Evolutionary conservation across 2,888 invertebrate genomes (phyloP), one percentile per base, ranked within the genome.

Genomic region (Caenorhabditis auriculariae): DNA sequence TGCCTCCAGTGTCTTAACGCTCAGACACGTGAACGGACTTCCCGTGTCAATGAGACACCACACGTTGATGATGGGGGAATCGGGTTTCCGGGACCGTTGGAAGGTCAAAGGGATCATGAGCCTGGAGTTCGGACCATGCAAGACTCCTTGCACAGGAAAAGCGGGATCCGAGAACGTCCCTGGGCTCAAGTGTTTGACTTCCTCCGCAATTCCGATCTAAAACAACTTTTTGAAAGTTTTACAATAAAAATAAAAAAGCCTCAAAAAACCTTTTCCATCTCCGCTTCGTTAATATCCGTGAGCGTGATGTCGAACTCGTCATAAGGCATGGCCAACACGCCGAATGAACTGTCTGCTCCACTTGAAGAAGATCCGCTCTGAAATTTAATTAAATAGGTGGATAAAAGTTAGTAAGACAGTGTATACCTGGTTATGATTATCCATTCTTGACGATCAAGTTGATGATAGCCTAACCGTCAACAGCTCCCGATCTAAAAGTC

Each of bases 221-320:
- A 52, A 52, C 15, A 43, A 43, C 3, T 52, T 43, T 43, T 43
- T 2, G 26, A 32, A 54, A 32, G 35, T 27, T 47, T 47, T 47
- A 21, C 39, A 32, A 32, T 45, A 17, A 27, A 28, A 35, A 37
- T 41, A 24, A 54, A 57, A 57, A 45, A 57, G 28, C 44, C n/a
- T 21, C 6, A 45, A 45, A n/a, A 26, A n/a, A 57, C 57, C 57
- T 53, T 45, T 44, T 57, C 53, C 35, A 57, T 32, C 27, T 55
- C 54, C 26, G 12, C 45, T 56, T 57, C 57, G 39, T 54, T 57
- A 15, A 57, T 57, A 48, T 57, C 57, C 37, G 4, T 32, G 44
- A 57, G 29, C 54, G 27, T 27, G 37, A 55, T 54, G 53, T 57
- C 57, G 21, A 55, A 57, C 21, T 45, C 54, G 28, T 54, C 45